phyloP scores from a whole-genome alignment of 2,797 vertebrate species.

The Rhynchonycteris naso region DNA sequence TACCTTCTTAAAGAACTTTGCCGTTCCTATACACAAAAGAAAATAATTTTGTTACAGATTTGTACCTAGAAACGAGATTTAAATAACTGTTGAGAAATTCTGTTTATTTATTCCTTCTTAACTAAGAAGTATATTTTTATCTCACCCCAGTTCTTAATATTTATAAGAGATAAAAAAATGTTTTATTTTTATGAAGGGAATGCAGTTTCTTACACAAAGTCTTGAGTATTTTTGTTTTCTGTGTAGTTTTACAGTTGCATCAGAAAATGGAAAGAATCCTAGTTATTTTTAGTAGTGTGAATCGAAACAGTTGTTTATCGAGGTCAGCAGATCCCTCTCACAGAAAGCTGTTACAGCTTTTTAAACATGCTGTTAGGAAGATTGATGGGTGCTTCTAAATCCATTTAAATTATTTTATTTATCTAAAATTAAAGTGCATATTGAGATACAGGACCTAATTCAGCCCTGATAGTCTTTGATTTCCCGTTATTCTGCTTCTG shows the following conservation, averaged over 20 bases:
- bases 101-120: not conserved
- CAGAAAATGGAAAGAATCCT: slow-evolving; percentile 6
- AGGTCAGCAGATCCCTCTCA: not conserved
- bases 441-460: slow-evolving; percentile 52
- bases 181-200: slow-evolving; percentile 18
- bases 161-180: slow-evolving; percentile 8
- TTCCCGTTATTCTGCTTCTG: slow-evolving; percentile 27
- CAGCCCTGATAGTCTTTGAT: slow-evolving; percentile 1
- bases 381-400: slow-evolving; percentile 60
- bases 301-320: not conserved
- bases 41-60: not conserved
- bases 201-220: not conserved
- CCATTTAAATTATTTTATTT: slow-evolving; percentile 76
- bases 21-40: not conserved
- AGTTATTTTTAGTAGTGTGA: not conserved
- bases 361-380: slow-evolving; percentile 47
- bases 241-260: not conserved
- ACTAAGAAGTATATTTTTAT: not conserved
- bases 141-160: not conserved
- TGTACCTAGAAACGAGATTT: not conserved
- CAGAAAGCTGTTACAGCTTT: not conserved
- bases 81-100: not conserved
- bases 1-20: not conserved
- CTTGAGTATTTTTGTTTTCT: slow-evolving; percentile 25
- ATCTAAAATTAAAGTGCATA: slow-evolving; percentile 71